Evolutionary conservation across 2,888 invertebrate species (phyloP).

Genomic region (Hemithea aestivaria): DNA sequence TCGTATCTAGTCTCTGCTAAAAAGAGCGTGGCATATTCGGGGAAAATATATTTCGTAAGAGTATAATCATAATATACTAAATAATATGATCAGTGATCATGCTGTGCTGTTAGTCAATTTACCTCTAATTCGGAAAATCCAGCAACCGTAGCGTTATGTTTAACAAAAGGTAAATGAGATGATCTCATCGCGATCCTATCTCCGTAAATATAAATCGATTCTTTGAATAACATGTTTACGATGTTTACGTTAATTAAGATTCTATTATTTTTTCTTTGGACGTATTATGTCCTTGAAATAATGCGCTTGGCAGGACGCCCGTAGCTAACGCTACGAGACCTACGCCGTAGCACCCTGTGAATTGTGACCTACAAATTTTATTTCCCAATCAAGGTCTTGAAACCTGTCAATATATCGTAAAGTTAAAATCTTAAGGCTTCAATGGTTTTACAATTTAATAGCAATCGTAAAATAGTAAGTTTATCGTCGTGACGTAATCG

Average conservation of each 20-base stretch:
- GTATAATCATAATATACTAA: too few species aligned
- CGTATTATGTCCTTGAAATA: constrained; percentile 12
- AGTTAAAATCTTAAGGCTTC: constrained; percentile 8
- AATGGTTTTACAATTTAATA: constrained; percentile 18
- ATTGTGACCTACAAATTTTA: constrained; percentile 17
- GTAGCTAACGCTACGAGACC: constrained; percentile 27
- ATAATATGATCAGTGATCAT: too few species aligned
- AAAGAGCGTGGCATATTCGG: too few species aligned
- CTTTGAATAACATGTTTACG: constrained; percentile 9
- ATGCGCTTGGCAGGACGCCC: constrained; percentile 14
- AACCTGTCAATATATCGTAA: constrained; percentile 9
- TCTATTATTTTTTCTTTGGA: constrained; percentile 2
- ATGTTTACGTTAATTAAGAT: constrained; percentile 11
- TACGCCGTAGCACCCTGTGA: constrained; percentile 27
- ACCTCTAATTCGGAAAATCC: too few species aligned
- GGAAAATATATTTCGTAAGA: too few species aligned
- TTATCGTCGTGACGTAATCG: constrained; percentile 16
- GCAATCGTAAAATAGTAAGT: constrained; percentile 13
- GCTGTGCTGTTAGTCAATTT: too few species aligned
- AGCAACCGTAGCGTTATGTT: constrained; percentile 7
- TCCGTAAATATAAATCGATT: constrained; percentile 11
- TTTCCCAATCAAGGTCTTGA: constrained; percentile 17
- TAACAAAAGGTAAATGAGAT: constrained; percentile 9
- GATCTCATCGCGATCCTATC: constrained; percentile 16
- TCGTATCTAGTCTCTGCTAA: too few species aligned